Percentiles rank a stretch among this genome's conserved stretches.
These are phyloP conservation scores for Hypotaenidia philippensis DNA, from an alignment of 2,797 vertebrate genomes.

Conservation along the genomic window DNA sequence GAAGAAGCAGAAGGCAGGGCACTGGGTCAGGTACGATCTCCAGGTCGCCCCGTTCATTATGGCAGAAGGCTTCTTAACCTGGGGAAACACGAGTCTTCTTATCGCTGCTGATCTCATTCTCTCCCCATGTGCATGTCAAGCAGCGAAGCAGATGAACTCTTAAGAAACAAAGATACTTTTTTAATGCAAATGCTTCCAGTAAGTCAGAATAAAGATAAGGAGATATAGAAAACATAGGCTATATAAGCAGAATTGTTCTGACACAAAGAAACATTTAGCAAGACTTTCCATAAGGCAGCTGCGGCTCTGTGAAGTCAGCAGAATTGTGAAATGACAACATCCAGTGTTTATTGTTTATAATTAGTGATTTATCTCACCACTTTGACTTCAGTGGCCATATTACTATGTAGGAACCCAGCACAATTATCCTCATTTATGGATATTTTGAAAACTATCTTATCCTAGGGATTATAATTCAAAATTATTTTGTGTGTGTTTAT, in stretches of 20 bases:
- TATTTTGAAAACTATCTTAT: constrained; percentile 55
- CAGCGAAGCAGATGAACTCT: constrained; percentile 57
- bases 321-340: constrained; percentile 42
- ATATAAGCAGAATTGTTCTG: constrained; percentile 29
- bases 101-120: constrained; percentile 19
- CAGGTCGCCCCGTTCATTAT: neutral
- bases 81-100: neutral
- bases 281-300: constrained; percentile 62
- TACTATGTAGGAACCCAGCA: neutral
- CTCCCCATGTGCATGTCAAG: constrained; percentile 42
- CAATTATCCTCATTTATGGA: constrained; percentile 40
- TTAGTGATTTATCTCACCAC: constrained; percentile 48
- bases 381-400: constrained; percentile 42
- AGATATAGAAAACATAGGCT: constrained; percentile 43
- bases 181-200: constrained; percentile 19
- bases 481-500: neutral
- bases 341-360: constrained; percentile 59
- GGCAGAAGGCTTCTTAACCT: neutral
- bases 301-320: constrained; percentile 65
- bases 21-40: constrained; percentile 3
- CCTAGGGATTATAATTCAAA: constrained; percentile 31
- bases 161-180: constrained; percentile 39
- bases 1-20: constrained; percentile 41
- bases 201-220: constrained; percentile 18
- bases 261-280: constrained; percentile 59